A percentile compares a stretch with the other conserved stretches of the same genome.
Evolutionary conservation across 2,888 invertebrate genomes (phyloP).

Genomic region (Physocephala rufipes): DNA sequence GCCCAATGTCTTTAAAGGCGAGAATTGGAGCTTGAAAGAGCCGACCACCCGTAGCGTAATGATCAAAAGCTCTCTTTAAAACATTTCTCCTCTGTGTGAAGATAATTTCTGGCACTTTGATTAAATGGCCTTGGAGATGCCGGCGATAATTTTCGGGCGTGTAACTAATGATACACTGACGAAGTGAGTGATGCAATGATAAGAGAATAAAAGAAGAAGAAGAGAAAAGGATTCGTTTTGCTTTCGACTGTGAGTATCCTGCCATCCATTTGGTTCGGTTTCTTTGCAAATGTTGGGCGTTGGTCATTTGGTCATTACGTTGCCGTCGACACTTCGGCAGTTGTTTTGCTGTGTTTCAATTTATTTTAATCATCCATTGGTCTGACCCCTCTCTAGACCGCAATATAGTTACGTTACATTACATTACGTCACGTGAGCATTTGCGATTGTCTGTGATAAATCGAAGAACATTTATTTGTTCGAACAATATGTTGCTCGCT

Average conservation of each 20-base stretch:
- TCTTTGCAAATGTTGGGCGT: no score
- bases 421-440: conserved; percentile 26
- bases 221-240: no score
- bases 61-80: conserved; percentile 32
- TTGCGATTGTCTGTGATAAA: conserved; percentile 45
- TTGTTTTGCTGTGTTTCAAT: neutral
- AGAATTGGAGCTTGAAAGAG: conserved; percentile 15
- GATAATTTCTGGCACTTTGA: conserved; percentile 30
- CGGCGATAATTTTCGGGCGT: neutral
- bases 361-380: neutral
- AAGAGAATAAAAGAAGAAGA: no score
- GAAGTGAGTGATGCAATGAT: no score
- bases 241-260: no score
- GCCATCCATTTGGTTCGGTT: no score
- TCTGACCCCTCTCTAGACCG: neutral
- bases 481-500: conserved; percentile 43
- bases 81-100: neutral
- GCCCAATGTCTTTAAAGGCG: conserved; percentile 15
- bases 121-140: neutral
- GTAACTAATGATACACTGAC: no score
- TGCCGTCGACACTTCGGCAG: conserved; percentile 1
- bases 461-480: conserved; percentile 38
- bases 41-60: conserved; percentile 31
- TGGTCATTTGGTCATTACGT: neutral
- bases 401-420: conserved; percentile 7